A percentile compares a stretch with the other conserved stretches of the same genome.
These are phyloP conservation scores for Bos taurus DNA, from an alignment of 2,113 vertebrate genomes.

Conservation along the genomic window DNA sequence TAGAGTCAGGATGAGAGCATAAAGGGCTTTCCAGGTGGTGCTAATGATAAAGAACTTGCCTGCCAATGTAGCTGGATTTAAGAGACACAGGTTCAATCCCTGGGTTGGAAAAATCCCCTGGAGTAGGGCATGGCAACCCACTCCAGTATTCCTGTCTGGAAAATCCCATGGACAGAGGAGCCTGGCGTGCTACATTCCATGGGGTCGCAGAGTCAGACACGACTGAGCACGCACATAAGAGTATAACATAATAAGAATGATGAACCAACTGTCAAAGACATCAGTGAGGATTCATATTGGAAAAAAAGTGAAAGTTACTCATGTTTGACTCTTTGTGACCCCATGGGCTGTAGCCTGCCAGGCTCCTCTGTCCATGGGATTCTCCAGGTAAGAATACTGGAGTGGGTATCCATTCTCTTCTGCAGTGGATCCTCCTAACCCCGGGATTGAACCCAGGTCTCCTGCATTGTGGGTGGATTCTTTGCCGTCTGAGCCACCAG, in stretches of 20 bases:
- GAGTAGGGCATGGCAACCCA: neutral
- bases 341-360: neutral
- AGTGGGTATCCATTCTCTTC: neutral
- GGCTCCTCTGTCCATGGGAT: neutral
- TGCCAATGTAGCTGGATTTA: neutral
- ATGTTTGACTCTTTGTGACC: neutral
- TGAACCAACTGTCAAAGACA: neutral
- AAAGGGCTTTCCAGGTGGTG: neutral
- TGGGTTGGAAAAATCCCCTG: neutral
- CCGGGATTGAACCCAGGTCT: neutral
- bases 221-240: neutral
- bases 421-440: neutral
- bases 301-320: neutral
- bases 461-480: fast-evolving
- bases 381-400: neutral
- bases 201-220: neutral
- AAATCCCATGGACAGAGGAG: neutral
- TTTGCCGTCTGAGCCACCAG: fast-evolving
- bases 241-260: neutral
- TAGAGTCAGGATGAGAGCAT: neutral
- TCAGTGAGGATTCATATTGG: fast-evolving
- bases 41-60: neutral
- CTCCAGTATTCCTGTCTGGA: neutral
- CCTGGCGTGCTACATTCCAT: neutral
- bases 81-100: neutral